Evolutionary conservation across 2,113 vertebrate genomes (phyloP).

Genomic region (Scomber colias): DNA sequence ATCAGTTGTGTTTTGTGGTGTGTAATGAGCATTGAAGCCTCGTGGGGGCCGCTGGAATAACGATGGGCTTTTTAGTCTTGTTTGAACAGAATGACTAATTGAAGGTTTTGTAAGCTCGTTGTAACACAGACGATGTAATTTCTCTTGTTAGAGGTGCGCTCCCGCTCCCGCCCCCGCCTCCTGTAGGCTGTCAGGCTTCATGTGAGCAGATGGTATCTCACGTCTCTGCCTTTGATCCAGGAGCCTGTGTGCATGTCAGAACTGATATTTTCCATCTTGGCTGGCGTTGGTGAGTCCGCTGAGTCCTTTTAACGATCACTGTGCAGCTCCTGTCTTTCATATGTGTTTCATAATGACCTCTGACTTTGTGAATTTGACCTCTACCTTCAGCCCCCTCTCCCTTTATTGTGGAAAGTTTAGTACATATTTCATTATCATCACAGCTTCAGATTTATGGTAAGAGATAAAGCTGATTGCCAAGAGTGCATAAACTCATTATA

Average conservation of each 20-base stretch:
- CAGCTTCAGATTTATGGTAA: not conserved
- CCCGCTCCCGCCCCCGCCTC: not conserved
- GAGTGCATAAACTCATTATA: not conserved
- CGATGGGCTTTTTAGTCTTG: not conserved
- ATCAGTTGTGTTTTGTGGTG: not conserved
- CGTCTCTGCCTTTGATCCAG: not conserved
- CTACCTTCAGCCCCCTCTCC: no score
- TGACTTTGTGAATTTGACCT: no score
- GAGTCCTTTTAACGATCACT: not conserved
- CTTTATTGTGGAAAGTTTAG: not conserved
- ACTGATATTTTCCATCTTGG: not conserved
- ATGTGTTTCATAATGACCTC: not conserved
- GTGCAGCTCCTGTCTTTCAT: constrained; percentile 3
- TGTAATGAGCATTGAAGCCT: not conserved
- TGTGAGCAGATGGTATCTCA: constrained; percentile 36
- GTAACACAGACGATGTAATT: constrained; percentile 12
- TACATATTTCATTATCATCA: not conserved
- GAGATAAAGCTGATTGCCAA: not conserved
- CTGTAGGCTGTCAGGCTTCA: constrained; percentile 1
- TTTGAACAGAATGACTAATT: constrained; percentile 11
- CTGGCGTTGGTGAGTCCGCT: not conserved
- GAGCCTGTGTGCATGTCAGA: not conserved
- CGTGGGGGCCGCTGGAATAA: not conserved
- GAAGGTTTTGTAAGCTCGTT: constrained; percentile 15
- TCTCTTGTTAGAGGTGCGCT: not conserved